A percentile compares a stretch with the other conserved stretches of the same genome.
Evolutionary conservation across 2,888 invertebrate species (phyloP).

Genomic region (Heterodera filipjevi): DNA sequence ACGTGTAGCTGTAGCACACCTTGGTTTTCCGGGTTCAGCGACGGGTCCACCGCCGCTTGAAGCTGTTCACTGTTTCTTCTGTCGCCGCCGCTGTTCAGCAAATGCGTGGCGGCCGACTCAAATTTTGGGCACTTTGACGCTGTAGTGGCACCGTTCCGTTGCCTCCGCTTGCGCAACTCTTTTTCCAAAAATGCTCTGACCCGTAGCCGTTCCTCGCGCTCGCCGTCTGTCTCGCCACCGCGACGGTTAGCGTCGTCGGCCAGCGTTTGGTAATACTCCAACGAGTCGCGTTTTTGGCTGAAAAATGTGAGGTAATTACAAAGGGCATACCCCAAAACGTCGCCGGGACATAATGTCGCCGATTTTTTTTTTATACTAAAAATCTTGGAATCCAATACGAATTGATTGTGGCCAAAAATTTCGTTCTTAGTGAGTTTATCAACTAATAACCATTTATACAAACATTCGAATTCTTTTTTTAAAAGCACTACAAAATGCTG

Average conservation of each 20-base stretch:
- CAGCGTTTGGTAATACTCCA: neutral
- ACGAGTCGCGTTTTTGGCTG: neutral
- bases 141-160: no score
- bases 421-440: no score
- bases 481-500: no score
- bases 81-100: neutral
- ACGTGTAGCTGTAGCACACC: no score
- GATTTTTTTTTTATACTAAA: neutral
- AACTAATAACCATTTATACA: no score
- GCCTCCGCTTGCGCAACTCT: slow-evolving; percentile 27
- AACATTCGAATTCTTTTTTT: no score
- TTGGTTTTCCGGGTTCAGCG: neutral
- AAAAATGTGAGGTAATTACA: neutral
- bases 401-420: no score
- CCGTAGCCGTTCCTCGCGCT: slow-evolving; percentile 25
- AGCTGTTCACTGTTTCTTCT: neutral
- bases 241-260: neutral
- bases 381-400: no score
- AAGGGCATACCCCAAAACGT: neutral
- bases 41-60: neutral
- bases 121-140: neutral
- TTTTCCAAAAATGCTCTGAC: slow-evolving; percentile 19
- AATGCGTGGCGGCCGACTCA: neutral
- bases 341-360: neutral
- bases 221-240: slow-evolving; percentile 11